Evolutionary conservation across 2,888 invertebrate species (phyloP).

Genomic region (Teleogryllus oceanicus): DNA sequence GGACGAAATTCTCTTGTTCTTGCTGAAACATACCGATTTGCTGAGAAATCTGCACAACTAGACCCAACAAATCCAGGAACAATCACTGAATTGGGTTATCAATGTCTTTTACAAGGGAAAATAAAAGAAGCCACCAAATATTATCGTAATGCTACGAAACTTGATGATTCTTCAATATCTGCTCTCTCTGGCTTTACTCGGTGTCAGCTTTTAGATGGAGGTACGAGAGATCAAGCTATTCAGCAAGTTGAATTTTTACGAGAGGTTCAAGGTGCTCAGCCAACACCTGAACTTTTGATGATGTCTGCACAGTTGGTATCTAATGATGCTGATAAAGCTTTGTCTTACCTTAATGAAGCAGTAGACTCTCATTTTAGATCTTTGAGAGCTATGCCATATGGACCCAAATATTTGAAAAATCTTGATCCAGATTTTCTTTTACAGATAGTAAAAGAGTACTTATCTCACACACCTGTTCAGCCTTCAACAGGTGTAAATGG

Average conservation of each 20-base stretch:
- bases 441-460: slow-evolving; percentile 71
- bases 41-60: slow-evolving; percentile 74
- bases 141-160: slow-evolving; percentile 76
- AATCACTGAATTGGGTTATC: slow-evolving; percentile 73
- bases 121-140: slow-evolving; percentile 74
- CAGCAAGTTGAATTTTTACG: slow-evolving; percentile 63
- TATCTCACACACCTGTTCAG: slow-evolving; percentile 59
- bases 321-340: slow-evolving; percentile 54
- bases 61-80: slow-evolving; percentile 65
- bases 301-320: slow-evolving; percentile 64
- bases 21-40: slow-evolving; percentile 68
- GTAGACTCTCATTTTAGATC: slow-evolving; percentile 54
- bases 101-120: slow-evolving; percentile 69
- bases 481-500: slow-evolving; percentile 46
- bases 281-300: slow-evolving; percentile 64
- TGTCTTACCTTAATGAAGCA: slow-evolving; percentile 61
- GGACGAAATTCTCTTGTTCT: slow-evolving; percentile 64
- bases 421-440: slow-evolving; percentile 85
- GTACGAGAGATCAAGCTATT: slow-evolving; percentile 67
- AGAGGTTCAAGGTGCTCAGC: slow-evolving; percentile 61
- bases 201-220: slow-evolving; percentile 74
- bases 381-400: slow-evolving; percentile 61
- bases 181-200: slow-evolving; percentile 78
- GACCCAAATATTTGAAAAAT: slow-evolving; percentile 66
- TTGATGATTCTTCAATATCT: slow-evolving; percentile 76